Percentiles rank a stretch among this genome's conserved stretches.
Evolutionary conservation across 2,797 vertebrate genomes (phyloP).

Genomic region (Catamblyrhynchus diadema): DNA sequence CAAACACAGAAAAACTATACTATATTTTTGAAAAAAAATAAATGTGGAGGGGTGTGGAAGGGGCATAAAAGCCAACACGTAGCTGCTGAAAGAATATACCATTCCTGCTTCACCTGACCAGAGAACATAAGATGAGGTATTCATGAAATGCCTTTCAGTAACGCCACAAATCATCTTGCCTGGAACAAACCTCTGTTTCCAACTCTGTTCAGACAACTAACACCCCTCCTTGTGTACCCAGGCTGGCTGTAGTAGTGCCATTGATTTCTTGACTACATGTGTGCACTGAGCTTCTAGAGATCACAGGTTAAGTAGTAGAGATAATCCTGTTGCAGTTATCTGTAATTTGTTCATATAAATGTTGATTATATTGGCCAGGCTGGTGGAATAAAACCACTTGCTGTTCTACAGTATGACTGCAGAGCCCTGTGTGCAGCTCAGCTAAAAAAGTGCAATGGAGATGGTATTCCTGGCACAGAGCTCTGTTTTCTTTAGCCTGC

Average conservation of each 20-base stretch:
- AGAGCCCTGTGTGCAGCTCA: not conserved
- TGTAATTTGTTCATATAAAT: slow-evolving; percentile 14
- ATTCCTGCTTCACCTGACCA: not conserved
- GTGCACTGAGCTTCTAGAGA: not conserved
- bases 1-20: not conserved
- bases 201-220: not conserved
- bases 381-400: not conserved
- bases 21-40: not conserved
- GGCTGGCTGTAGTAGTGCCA: not conserved
- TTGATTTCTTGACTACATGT: not conserved
- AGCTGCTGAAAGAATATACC: not conserved
- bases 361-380: not conserved
- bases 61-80: fast-evolving
- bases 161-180: not conserved
- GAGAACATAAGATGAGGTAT: not conserved
- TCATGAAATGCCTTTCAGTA: not conserved
- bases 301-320: slow-evolving; percentile 3
- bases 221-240: fast-evolving
- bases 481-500: not conserved
- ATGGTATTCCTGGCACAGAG: not conserved
- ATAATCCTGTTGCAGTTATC: slow-evolving; percentile 3
- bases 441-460: not conserved
- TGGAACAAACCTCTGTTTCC: not conserved
- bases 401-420: not conserved
- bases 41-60: fast-evolving